phyloP scores from a whole-genome alignment of 2,888 invertebrate species.

The Incurvaria masculella region DNA sequence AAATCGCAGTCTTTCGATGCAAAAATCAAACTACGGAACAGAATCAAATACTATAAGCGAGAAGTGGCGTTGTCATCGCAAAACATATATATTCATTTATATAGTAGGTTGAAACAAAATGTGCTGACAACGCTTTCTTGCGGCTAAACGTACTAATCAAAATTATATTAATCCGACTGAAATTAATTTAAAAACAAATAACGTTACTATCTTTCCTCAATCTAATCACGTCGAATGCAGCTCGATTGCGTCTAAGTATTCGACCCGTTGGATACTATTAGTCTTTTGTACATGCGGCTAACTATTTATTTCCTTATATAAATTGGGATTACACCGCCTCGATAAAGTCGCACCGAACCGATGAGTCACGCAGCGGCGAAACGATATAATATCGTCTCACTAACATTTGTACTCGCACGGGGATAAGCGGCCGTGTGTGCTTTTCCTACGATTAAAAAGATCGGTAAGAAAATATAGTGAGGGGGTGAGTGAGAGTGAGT shows the following conservation, averaged over 20 bases:
- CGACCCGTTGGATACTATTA: constrained; percentile 38
- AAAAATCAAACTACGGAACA: background rate
- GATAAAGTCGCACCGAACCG: constrained; percentile 52
- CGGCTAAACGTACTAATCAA: background rate
- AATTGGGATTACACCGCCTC: constrained; percentile 32
- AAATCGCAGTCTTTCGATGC: constrained; percentile 2
- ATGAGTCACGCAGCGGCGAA: constrained; percentile 42
- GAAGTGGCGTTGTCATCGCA: background rate
- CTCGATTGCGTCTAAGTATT: constrained; percentile 49
- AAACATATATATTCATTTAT: background rate
- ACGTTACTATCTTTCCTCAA: constrained; percentile 43
- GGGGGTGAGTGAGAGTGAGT: constrained; percentile 47
- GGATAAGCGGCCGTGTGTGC: constrained; percentile 52
- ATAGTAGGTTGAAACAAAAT: background rate
- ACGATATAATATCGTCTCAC: constrained; percentile 45
- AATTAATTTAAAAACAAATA: constrained; percentile 18
- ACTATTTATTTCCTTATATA: constrained; percentile 51
- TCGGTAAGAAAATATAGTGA: constrained; percentile 56
- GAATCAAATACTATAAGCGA: background rate
- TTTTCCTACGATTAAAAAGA: constrained; percentile 49
- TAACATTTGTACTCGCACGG: constrained; percentile 50
- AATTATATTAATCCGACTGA: background rate
- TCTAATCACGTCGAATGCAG: constrained; percentile 48
- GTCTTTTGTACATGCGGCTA: constrained; percentile 36
- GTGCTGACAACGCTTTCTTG: background rate